These are phyloP conservation scores for Climacteris rufus DNA, from an alignment of 2,113 vertebrate genomes.

Conservation along the genomic window DNA sequence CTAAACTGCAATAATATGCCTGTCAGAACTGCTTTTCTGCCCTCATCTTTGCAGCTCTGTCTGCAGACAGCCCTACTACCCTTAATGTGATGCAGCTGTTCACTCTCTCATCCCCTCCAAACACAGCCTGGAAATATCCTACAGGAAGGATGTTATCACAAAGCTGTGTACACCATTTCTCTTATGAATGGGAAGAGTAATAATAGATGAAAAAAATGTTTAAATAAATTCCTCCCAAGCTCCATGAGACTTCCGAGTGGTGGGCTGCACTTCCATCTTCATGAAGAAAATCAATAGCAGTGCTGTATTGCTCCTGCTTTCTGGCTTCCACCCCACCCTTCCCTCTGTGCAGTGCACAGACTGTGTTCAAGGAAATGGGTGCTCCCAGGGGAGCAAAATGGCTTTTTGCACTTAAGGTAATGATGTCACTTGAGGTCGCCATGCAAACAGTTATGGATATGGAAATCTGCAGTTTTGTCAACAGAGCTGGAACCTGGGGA, in stretches of 20 bases:
- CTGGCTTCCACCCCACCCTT: neutral
- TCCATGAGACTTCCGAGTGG: neutral
- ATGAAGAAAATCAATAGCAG: slow-evolving; percentile 25
- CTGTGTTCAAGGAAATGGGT: slow-evolving; percentile 1
- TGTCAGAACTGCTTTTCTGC: neutral
- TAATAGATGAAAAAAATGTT: neutral
- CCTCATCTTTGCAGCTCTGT: neutral
- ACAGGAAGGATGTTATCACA: neutral
- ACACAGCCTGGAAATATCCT: neutral
- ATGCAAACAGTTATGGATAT: neutral
- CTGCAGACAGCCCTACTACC: neutral
- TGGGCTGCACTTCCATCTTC: neutral
- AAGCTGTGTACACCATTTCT: neutral
- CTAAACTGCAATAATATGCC: neutral
- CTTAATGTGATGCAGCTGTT: neutral
- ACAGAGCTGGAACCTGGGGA: slow-evolving; percentile 2
- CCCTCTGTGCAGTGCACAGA: neutral
- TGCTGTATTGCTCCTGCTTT: neutral
- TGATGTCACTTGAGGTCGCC: slow-evolving; percentile 31
- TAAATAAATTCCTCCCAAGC: slow-evolving; percentile 33
- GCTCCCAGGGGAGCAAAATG: neutral
- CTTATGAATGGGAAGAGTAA: slow-evolving; percentile 11
- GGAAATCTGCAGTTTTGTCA: neutral
- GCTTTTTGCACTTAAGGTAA: slow-evolving; percentile 37
- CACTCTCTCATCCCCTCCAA: neutral